Evolutionary conservation across 2,113 vertebrate genomes (phyloP).

Genomic region (Myrmecophaga tridactyla): DNA sequence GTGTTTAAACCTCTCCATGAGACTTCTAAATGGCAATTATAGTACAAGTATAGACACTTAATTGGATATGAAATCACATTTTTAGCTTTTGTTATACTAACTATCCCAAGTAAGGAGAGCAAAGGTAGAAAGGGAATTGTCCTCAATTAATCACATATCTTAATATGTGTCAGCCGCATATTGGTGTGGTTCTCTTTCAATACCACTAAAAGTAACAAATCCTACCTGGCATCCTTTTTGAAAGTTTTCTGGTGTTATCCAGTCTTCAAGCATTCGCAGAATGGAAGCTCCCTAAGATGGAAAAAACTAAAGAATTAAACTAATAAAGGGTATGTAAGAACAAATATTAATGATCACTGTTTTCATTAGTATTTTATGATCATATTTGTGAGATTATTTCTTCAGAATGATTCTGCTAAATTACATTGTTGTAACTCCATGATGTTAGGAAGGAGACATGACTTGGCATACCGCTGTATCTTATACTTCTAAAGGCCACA

Average conservation of each 20-base stretch:
- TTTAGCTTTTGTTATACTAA: background rate
- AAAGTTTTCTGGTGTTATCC: slow-evolving; percentile 86
- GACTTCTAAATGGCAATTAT: background rate
- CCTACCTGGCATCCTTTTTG: slow-evolving; percentile 89
- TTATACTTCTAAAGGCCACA: background rate
- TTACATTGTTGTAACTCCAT: background rate
- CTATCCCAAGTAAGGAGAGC: background rate
- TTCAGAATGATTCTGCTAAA: background rate
- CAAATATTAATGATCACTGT: background rate
- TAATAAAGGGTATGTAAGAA: background rate
- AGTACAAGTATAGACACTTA: background rate
- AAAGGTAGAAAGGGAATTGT: background rate
- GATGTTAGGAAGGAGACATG: background rate
- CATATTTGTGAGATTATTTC: background rate
- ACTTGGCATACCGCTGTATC: background rate
- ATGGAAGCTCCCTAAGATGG: slow-evolving; percentile 87
- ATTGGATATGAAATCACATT: background rate
- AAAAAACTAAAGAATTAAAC: background rate
- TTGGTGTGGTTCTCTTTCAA: background rate
- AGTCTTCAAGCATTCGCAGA: slow-evolving; percentile 91
- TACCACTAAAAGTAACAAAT: background rate
- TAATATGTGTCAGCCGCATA: background rate
- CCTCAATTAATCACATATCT: background rate
- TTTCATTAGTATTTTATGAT: background rate
- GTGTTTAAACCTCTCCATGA: background rate